These are phyloP conservation scores for Drosophila demipolita DNA, from an alignment of 2,888 invertebrate genomes.

Conservation along the genomic window DNA sequence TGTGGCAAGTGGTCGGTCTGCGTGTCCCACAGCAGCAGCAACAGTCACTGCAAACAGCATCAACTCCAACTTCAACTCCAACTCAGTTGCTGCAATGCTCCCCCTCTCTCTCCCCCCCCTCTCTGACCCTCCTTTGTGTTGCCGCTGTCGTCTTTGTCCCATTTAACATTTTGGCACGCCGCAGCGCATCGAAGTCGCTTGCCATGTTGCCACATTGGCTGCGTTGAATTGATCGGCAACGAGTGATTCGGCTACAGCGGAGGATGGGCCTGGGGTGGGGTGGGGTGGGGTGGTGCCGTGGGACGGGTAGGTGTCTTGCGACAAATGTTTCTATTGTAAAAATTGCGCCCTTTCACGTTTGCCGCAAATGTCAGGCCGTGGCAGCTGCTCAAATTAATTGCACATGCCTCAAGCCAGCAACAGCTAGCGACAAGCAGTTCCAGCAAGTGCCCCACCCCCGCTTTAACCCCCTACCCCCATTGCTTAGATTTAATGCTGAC, in stretches of 20 bases:
- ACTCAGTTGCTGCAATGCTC: conserved; percentile 10
- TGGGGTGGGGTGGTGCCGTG: background rate
- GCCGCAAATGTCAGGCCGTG: conserved; percentile 64
- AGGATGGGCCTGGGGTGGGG: background rate
- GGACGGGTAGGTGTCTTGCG: conserved; percentile 43
- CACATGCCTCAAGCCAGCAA: conserved; percentile 47
- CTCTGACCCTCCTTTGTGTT: background rate
- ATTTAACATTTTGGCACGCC: conserved; percentile 72
- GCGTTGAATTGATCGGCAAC: conserved; percentile 52
- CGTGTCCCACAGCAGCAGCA: conserved; percentile 12
- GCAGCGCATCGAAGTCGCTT: conserved; percentile 60
- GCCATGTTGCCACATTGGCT: conserved; percentile 55
- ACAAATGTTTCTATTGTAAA: conserved; percentile 71
- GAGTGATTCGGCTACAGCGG: conserved; percentile 33
- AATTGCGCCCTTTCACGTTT: conserved; percentile 74
- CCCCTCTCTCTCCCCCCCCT: conserved; percentile 1
- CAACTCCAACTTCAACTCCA: conserved; percentile 20
- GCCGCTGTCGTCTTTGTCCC: conserved; percentile 58
- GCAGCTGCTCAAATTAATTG: conserved; percentile 67
- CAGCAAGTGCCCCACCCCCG: background rate
- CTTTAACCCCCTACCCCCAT: background rate
- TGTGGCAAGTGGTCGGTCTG: conserved; percentile 65
- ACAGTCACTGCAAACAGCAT: background rate
- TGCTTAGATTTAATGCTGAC: conserved; percentile 50
- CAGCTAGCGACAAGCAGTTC: background rate